phyloP scores from a whole-genome alignment of 2,113 vertebrate genomes.

The Ceratotherium simum region DNA sequence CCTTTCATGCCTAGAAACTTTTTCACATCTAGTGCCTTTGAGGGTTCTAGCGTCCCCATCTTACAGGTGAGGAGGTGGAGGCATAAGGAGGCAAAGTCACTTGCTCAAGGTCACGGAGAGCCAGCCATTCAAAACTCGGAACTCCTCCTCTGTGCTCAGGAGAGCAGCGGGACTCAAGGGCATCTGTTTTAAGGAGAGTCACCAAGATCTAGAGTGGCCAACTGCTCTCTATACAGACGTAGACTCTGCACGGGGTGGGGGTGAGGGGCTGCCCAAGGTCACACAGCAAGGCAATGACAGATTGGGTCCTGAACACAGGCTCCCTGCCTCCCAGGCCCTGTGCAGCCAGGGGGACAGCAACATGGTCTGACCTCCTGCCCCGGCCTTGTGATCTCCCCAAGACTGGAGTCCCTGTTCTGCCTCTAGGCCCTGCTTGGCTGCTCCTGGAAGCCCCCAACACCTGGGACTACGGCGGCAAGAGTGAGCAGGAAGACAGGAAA shows the following conservation, averaged over 20 bases:
- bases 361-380: background rate
- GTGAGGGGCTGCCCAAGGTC: conserved; percentile 54
- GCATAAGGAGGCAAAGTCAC: background rate
- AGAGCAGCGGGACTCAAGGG: background rate
- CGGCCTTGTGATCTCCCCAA: background rate
- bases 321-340: background rate
- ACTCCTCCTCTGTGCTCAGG: background rate
- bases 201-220: background rate
- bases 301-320: too few species aligned
- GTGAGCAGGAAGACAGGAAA: background rate
- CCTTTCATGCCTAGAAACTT: background rate
- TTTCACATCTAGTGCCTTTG: background rate
- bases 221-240: background rate
- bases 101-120: conserved; percentile 56
- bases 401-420: background rate
- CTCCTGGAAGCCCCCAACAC: background rate
- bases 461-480: background rate
- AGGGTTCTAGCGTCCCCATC: background rate
- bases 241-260: background rate
- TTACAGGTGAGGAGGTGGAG: background rate
- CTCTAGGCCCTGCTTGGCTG: background rate
- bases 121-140: background rate
- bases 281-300: background rate
- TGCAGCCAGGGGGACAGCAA: background rate
- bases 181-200: background rate